Evolutionary conservation across 2,888 invertebrate species (phyloP), one percentile per base, ranked within the genome.

Genomic region (Ornithoptera priamus): DNA sequence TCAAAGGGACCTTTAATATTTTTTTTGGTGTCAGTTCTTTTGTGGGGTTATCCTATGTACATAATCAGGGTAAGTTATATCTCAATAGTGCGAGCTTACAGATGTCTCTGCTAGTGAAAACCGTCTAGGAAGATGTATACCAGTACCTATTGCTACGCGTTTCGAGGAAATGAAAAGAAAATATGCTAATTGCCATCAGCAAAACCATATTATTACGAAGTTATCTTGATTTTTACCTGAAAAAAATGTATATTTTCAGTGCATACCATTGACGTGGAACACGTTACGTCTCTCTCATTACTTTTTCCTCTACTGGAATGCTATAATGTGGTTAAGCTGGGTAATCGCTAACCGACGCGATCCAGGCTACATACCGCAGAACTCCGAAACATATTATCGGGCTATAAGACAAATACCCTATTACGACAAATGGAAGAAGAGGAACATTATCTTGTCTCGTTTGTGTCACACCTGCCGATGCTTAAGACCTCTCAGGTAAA

Each of bases 41-140:
- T 97, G 36, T 98, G 98, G 98, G 98, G 97, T 12, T 98, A 98
- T 85, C 98, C 98, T 0, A 97, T 98, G 97, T 98, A 98, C 82
- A 93, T 98, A 78, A 95, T 98, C 72, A 94, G 96, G 89, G 96
- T 96, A 87, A 92, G 92, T 72, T 30, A 17, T 36, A 18, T 18
- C 2, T 61, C 39, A 15, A 10, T 15, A 57, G 50, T 10, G 8
- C 7, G 10, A 39, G 39, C 39, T 39, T 10, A 8, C 10, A 39
- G 10, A 39, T 39, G 6, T 39, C 39, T 39, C 4, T 30, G 4
- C 30, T 30, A 30, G 5, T 30, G 30, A 30, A 30, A 30, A 30
- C 30, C 30, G 30, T 30, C 30, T 3, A 30, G 5, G 30, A 30
- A 30, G 30, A 5, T 30, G 3, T 30, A 30, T 30, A 30, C 30